Percentiles rank a stretch among this genome's conserved stretches.
Conservation (phyloP, 2,113 vertebrate genomes). For the Pelmatolapia mariae region DNA sequence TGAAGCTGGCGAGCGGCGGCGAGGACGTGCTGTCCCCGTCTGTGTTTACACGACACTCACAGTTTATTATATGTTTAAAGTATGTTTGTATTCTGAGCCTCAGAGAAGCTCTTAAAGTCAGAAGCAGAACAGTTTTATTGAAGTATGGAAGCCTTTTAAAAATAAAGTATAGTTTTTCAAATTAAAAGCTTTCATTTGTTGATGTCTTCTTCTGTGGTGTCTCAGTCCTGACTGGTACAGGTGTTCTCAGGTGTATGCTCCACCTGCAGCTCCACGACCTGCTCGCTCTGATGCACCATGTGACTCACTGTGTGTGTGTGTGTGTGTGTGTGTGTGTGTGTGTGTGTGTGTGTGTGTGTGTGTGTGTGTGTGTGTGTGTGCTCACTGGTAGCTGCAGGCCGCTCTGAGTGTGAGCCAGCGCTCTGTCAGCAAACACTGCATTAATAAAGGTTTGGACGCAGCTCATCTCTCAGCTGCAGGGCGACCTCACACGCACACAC, state of each 20-base stretch:
- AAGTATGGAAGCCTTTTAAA: neutral
- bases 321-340: neutral
- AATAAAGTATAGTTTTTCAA: neutral
- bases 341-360: neutral
- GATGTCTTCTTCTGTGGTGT: neutral
- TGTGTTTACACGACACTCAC: neutral
- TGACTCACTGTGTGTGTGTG: neutral
- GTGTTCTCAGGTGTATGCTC: neutral
- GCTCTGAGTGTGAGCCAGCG: neutral
- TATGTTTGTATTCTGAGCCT: neutral
- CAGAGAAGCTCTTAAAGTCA: neutral
- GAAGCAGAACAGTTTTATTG: too few species aligned
- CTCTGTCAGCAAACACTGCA: neutral
- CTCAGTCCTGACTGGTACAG: neutral
- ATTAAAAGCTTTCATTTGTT: neutral
- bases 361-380: neutral
- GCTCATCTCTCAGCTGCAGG: neutral
- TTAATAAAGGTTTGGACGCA: neutral
- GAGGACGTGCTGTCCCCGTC: neutral
- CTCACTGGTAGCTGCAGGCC: neutral
- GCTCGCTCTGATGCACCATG: neutral
- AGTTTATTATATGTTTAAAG: neutral
- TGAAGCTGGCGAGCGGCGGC: neutral
- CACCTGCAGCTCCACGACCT: neutral
- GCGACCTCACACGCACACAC: neutral